Base-by-base conservation (phyloP, 2,797 vertebrate genomes). In the Poliocrania exsul region DNA sequence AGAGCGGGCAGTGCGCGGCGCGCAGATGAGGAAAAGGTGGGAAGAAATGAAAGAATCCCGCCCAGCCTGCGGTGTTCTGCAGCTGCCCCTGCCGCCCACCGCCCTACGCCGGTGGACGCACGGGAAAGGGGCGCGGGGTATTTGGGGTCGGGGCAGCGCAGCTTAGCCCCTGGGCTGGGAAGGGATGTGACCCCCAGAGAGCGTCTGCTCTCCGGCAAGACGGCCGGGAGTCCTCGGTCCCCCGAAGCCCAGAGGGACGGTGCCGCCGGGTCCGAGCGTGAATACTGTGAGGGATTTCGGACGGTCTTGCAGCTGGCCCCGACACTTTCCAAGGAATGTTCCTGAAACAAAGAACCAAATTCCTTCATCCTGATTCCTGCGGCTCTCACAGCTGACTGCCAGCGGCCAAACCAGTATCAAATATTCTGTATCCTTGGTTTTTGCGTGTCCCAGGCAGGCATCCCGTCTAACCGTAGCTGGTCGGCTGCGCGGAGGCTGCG, bases 341-440 rank as follows among this genome's bases (percentile, higher is more conserved):
- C 85, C 90, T 94, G 78, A 94, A 91, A 96, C 96, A 96, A 97
- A 96, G 93, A 89, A 86, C 64, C 58, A 71, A 71, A 95, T 95
- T 91, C 82, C 92, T 92, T 61, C 86, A 94, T 90, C 82, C 65
- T 89, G 83, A 90, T 95, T 91, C 74, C 82, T 84, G 81, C 31
- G 58, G 86, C 61, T 92, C 66, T 56, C 79, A 10, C 54, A 81
- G 66, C 83, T n/a, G 75, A 26, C 21, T 81, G 83, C 85, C 89
- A 81, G 93, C 23, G 50, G 78, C 86, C 67, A 88, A 91, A 93
- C 58, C 86, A 6, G 31, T 66, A 65, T 75, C 53, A 80, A 81
- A 86, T 88, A 73, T 21, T 53, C 90, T 23, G 25, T 82, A 71
- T 93, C 94, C 69, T 78, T 71, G 16, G 65, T 42, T 15, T 77